Conservation (phyloP, 2,113 vertebrate genomes). For the Pelobates fuscus region DNA sequence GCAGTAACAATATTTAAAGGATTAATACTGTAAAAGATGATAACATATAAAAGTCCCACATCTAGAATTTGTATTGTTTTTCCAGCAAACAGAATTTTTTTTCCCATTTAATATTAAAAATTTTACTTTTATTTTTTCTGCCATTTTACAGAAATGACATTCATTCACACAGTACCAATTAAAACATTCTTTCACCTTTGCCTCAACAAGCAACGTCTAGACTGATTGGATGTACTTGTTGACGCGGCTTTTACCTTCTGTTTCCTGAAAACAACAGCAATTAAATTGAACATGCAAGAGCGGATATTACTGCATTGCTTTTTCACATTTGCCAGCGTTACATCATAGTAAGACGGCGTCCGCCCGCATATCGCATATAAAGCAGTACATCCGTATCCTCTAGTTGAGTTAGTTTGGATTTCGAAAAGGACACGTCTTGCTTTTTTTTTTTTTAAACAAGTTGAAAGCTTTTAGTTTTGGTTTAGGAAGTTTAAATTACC, state of each 20-base stretch:
- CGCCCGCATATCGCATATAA: constrained; percentile 71
- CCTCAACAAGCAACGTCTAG: constrained; percentile 74
- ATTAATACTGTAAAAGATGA: constrained; percentile 96
- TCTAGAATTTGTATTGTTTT: constrained; percentile 82
- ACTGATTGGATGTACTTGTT: constrained; percentile 67
- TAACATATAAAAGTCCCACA: constrained; percentile 84
- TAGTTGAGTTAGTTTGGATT: constrained; percentile 54
- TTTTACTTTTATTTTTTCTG: constrained; percentile 72
- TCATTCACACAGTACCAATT: constrained; percentile 64
- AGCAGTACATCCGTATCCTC: constrained; percentile 62
- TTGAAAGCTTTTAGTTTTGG: constrained; percentile 73
- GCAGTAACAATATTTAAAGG: constrained; percentile 90
- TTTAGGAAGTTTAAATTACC: constrained; percentile 67
- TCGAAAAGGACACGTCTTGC: constrained; percentile 58
- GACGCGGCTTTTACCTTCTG: constrained; percentile 81
- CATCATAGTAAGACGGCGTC: constrained; percentile 77
- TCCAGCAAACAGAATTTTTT: constrained; percentile 96
- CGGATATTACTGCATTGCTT: constrained; percentile 65
- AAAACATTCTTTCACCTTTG: constrained; percentile 50
- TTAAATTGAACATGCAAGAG: constrained; percentile 80
- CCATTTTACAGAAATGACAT: constrained; percentile 55
- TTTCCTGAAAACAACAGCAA: constrained; percentile 92
- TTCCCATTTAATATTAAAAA: constrained; percentile 62
- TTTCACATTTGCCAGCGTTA: constrained; percentile 82
- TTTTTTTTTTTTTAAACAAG: constrained; percentile 73